Evolutionary conservation across 35 echinoderm and acorn worm species (phyloP).

Genomic region (Ophiothrix spiculata): DNA sequence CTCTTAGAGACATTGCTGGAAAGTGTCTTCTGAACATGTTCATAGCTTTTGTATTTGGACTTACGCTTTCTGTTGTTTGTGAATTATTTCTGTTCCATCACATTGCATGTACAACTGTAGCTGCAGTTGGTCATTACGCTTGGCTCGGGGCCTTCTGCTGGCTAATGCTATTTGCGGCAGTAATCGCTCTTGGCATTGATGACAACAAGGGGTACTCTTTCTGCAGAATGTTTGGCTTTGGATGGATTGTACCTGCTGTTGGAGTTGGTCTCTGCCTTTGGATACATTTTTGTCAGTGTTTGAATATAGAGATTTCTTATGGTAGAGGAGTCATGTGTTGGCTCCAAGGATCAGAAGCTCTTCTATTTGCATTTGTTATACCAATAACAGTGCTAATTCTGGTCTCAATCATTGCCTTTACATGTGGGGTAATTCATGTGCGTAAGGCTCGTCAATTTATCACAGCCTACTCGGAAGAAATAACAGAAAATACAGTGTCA

Average conservation of each 20-base stretch:
- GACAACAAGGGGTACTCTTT: not conserved
- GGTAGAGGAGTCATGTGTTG: not conserved
- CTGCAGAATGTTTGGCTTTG: not conserved
- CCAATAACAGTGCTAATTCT: not conserved
- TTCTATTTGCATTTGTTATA: not conserved
- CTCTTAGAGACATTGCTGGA: not conserved
- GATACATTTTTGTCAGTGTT: constrained; percentile 3
- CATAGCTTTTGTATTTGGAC: not conserved
- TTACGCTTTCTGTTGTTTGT: not conserved
- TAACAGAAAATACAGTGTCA: not conserved
- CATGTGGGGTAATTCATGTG: not conserved
- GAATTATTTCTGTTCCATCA: not conserved
- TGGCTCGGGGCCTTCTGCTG: not conserved
- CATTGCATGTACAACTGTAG: not conserved
- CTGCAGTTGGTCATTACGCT: not conserved
- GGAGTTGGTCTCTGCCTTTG: not conserved
- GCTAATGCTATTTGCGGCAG: not conserved
- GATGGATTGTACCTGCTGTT: not conserved
- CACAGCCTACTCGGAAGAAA: not conserved
- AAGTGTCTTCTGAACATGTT: not conserved
- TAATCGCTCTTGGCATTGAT: not conserved
- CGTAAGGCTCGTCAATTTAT: not conserved
- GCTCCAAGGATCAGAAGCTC: not conserved
- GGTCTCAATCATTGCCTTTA: not conserved
- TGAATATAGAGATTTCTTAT: not conserved